A percentile compares a stretch with the other conserved stretches of the same genome.
Evolutionary conservation across 2,888 invertebrate species (phyloP).

Genomic region (Cephus runcator): DNA sequence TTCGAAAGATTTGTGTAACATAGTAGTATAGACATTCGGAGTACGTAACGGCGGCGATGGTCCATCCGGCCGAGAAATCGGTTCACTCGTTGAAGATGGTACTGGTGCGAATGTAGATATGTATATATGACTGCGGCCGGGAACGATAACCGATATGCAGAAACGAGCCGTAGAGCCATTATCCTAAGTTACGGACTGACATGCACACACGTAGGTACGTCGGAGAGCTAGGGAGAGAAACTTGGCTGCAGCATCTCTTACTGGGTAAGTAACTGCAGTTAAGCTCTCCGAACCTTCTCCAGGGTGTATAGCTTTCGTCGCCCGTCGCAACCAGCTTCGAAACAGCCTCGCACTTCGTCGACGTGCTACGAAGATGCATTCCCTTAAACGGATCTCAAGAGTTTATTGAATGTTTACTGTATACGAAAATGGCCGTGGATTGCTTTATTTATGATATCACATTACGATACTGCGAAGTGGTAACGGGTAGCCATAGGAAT

Average conservation of each 20-base stretch:
- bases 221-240: slow-evolving; percentile 34
- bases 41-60: neutral
- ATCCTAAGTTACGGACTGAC: slow-evolving; percentile 52
- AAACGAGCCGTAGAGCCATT: slow-evolving; percentile 46
- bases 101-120: neutral
- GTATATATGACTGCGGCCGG: slow-evolving; percentile 24
- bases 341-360: slow-evolving; percentile 19
- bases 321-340: neutral
- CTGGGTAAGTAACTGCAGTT: slow-evolving; percentile 49
- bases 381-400: slow-evolving; percentile 56
- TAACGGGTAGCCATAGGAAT: neutral
- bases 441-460: neutral
- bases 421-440: neutral
- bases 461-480: neutral
- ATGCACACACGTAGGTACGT: slow-evolving; percentile 21
- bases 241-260: slow-evolving; percentile 41
- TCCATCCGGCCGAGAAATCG: neutral
- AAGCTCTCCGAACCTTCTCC: slow-evolving; percentile 23
- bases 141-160: slow-evolving; percentile 49
- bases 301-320: neutral
- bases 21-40: neutral
- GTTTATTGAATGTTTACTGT: slow-evolving; percentile 59
- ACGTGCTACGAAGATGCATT: slow-evolving; percentile 37
- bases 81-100: neutral
- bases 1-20: neutral